Base-by-base conservation (phyloP, 2,113 vertebrate genomes). In the Rhabdornis inornatus region DNA sequence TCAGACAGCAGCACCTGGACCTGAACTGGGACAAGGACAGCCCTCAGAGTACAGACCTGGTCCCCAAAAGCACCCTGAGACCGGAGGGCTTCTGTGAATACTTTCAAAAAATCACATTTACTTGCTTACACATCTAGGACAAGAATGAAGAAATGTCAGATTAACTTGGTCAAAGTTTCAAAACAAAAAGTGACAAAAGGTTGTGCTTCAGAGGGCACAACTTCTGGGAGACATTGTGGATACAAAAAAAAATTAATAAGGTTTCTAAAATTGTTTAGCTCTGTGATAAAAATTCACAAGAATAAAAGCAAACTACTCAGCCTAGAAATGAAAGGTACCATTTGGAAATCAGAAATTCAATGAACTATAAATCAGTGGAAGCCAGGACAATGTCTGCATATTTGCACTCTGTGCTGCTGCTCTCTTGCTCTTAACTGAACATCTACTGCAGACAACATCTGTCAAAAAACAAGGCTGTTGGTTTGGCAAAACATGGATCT, bases 321-420 rank as follows among this genome's bases (percentile, higher is more conserved):
- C 15, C 25, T 83, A 23, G 35, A 83, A 92, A 65, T 44, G 84
- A 83, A 76, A 91, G 15, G 2, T 7, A 78, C 1, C 12, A 89
- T 86, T 91, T 87, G n/a, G 69, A 84, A 83, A 87, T 50, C 25
- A 71, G 56, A 74, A 66, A 86, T 93, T 60, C 33, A 90, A 7
- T 53, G 31, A 86, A 27, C 7, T 76, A 52, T 42, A 60, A 59
- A 55, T 28, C 61, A 76, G 65, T 57, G 49, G 44, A 80, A 82
- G 10, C 13, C 9, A 7, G 30, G 33, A 76, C 15, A 75, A 14
- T 0, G 0, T 33, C 22, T 47, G 28, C 47, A 11, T 74, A 50
- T 57, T 89, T 79, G 24, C 61, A 56, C 14, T n/a, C 22, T 40
- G 15, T 76, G 47, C 19, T 84, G 22, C 28, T 68, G 20, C 86